These are phyloP conservation scores for Ochlodes sylvanus DNA, from an alignment of 2,888 invertebrate species.

Conservation along the genomic window DNA sequence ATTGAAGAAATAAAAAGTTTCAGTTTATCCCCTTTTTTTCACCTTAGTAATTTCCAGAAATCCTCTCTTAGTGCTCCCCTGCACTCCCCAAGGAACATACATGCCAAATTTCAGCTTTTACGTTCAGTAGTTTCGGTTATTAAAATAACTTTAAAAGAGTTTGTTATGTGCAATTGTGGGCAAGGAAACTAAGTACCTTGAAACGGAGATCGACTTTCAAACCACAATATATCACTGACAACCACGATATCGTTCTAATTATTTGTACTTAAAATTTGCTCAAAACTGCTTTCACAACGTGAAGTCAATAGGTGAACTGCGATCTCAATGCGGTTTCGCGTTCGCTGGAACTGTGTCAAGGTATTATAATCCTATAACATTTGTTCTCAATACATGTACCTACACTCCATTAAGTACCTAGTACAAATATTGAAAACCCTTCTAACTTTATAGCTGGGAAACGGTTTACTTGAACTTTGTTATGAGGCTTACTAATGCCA, in stretches of 20 bases:
- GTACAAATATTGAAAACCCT: not conserved
- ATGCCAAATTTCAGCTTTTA: no score
- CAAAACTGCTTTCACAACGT: conserved; percentile 11
- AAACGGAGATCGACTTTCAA: not conserved
- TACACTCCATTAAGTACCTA: conserved; percentile 16
- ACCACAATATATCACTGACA: not conserved
- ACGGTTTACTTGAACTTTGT: not conserved
- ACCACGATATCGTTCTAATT: not conserved
- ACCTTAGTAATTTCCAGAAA: no score
- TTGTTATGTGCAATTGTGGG: no score
- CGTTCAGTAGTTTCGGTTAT: no score
- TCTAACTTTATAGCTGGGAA: not conserved
- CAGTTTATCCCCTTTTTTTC: no score
- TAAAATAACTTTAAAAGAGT: no score
- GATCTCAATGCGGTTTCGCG: not conserved
- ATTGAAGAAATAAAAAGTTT: no score
- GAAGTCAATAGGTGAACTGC: not conserved
- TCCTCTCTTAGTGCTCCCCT: no score
- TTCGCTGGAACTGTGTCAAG: conserved; percentile 29
- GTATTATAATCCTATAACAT: conserved; percentile 34
- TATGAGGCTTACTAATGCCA: no score
- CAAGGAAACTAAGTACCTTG: no score
- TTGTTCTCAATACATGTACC: conserved; percentile 21
- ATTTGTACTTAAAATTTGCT: not conserved
- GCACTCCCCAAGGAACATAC: no score